Conservation (phyloP, 2,888 invertebrate genomes). For the Papilio gigon region DNA sequence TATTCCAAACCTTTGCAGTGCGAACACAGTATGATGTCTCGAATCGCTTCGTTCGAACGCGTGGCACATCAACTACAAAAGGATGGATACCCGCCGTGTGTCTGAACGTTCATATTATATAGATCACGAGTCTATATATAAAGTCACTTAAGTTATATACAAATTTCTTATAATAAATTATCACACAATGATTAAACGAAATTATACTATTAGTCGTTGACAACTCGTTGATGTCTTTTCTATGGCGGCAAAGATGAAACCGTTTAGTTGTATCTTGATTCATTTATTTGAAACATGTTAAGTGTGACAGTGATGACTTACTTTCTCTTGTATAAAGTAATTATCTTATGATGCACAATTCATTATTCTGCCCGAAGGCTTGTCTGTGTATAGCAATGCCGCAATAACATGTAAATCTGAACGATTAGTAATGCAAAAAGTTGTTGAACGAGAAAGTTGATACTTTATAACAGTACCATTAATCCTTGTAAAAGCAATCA, state of each 20-base stretch:
- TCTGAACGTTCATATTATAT: too few species aligned
- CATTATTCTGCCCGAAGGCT: conserved; percentile 15
- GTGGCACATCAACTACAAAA: too few species aligned
- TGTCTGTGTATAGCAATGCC: neutral
- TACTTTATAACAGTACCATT: neutral
- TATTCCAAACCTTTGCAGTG: too few species aligned
- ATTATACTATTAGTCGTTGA: neutral
- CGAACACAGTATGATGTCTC: too few species aligned
- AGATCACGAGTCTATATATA: too few species aligned
- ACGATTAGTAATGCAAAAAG: conserved; percentile 4
- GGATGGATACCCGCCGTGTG: too few species aligned
- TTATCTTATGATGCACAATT: conserved; percentile 10
- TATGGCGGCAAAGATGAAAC: conserved; percentile 20
- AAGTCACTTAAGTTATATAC: neutral
- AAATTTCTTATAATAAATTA: neutral
- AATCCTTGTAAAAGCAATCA: neutral
- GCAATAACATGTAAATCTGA: neutral
- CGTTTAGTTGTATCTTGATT: neutral
- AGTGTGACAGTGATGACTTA: conserved; percentile 23
- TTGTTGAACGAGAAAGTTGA: neutral
- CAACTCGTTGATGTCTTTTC: conserved; percentile 38
- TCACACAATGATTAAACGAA: neutral
- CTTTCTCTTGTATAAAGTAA: conserved; percentile 16
- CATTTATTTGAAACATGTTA: conserved; percentile 17
- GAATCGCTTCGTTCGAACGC: too few species aligned